Evolutionary conservation across 2,797 vertebrate genomes (phyloP).

Genomic region (Pangasius djambal): DNA sequence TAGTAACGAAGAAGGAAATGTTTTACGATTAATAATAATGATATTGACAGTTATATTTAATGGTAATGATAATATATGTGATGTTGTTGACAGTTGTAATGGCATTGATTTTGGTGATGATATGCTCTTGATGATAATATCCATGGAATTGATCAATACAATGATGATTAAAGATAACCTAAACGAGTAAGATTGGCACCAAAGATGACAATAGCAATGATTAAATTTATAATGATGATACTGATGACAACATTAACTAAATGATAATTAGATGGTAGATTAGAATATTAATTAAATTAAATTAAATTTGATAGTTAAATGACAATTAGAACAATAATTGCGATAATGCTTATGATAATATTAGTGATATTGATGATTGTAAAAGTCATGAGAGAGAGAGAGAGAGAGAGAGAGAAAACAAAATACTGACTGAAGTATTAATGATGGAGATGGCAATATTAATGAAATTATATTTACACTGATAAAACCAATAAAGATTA

Average conservation of each 20-base stretch:
- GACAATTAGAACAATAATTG: background rate
- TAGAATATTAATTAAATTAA: background rate
- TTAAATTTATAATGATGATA: background rate
- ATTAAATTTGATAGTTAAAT: background rate
- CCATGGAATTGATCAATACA: background rate
- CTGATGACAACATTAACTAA: background rate
- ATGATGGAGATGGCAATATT: background rate
- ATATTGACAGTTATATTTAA: no score
- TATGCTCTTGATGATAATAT: background rate
- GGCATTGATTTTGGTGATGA: background rate
- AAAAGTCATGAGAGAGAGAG: background rate
- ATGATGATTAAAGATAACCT: background rate
- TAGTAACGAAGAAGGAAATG: background rate
- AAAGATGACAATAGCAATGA: background rate
- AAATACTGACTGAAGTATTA: background rate
- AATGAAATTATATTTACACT: background rate
- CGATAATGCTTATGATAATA: background rate
- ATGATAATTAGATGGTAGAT: background rate
- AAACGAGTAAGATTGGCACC: background rate
- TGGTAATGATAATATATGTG: no score
- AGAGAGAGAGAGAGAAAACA: background rate
- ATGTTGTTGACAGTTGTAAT: background rate
- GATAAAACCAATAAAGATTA: background rate
- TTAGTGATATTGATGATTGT: no score
- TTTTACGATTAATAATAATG: background rate